Percentiles rank a stretch among this genome's conserved stretches.
Evolutionary conservation across 2,888 invertebrate species (phyloP).

Genomic region (Cactoblastis cactorum): DNA sequence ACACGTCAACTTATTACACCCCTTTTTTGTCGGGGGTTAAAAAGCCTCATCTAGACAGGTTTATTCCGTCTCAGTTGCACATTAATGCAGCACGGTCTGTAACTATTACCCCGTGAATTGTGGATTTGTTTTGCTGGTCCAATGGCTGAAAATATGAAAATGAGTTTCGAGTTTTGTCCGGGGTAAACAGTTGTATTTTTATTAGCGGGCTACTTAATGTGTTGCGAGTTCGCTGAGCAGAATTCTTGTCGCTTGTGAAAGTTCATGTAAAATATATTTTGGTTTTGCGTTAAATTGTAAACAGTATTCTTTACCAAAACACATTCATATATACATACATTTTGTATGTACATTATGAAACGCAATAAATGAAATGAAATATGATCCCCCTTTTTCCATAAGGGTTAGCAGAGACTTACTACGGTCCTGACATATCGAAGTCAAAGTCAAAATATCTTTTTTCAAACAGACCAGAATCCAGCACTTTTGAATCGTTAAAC

Average conservation of each 20-base stretch:
- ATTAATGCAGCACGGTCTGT: conserved; percentile 68
- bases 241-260: background rate
- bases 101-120: conserved; percentile 69
- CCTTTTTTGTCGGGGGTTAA: no score
- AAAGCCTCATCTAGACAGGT: conserved; percentile 30
- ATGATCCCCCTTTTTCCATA: no score
- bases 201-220: conserved; percentile 28
- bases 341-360: no score
- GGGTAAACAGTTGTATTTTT: conserved; percentile 46
- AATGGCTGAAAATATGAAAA: conserved; percentile 70
- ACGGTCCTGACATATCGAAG: no score
- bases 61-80: conserved; percentile 30
- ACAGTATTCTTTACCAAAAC: no score
- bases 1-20: no score
- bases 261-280: background rate
- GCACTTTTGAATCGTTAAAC: no score
- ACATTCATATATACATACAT: no score
- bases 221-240: background rate
- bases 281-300: background rate
- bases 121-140: conserved; percentile 73
- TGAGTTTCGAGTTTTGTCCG: conserved; percentile 58
- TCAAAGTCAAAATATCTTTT: no score
- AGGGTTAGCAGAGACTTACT: no score
- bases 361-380: no score
- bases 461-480: no score